phyloP scores from a whole-genome alignment of 2,113 vertebrate genomes.

The Mesembrinibis cayennensis region DNA sequence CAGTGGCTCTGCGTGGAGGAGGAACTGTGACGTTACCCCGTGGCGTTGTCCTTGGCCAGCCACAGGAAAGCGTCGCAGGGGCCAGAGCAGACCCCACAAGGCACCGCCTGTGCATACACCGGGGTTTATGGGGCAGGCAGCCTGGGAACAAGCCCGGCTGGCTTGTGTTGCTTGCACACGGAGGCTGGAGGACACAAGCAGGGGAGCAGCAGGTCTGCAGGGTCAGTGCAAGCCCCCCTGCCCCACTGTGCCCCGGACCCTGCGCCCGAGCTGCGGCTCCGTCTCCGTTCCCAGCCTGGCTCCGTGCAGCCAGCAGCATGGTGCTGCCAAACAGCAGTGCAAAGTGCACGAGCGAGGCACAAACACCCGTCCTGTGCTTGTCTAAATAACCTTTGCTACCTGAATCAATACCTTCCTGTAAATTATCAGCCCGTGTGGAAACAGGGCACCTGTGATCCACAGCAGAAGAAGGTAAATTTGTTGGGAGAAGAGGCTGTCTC shows the following conservation, averaged over 20 bases:
- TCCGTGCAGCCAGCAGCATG: accelerated
- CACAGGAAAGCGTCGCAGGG: not conserved
- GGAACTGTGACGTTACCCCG: not conserved
- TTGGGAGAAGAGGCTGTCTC: not conserved
- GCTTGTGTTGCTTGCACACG: not conserved
- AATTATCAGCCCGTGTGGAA: not conserved
- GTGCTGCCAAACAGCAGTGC: not conserved
- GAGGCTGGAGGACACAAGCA: not conserved
- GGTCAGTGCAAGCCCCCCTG: not conserved
- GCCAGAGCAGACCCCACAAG: not conserved
- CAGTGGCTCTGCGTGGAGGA: not conserved
- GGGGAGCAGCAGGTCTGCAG: not conserved
- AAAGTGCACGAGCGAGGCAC: not conserved
- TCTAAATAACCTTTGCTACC: constrained; percentile 42
- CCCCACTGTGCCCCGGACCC: not conserved
- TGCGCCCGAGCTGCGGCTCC: not conserved
- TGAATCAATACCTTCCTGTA: not conserved
- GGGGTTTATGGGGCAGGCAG: not conserved
- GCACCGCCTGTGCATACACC: accelerated
- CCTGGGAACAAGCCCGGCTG: not conserved
- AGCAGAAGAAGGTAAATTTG: not conserved
- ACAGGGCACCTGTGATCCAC: not conserved
- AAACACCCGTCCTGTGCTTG: not conserved
- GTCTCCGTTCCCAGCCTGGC: not conserved
- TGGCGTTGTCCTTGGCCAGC: not conserved